Base-by-base conservation (phyloP, 2,888 invertebrate genomes). In the Limulus polyphemus region DNA sequence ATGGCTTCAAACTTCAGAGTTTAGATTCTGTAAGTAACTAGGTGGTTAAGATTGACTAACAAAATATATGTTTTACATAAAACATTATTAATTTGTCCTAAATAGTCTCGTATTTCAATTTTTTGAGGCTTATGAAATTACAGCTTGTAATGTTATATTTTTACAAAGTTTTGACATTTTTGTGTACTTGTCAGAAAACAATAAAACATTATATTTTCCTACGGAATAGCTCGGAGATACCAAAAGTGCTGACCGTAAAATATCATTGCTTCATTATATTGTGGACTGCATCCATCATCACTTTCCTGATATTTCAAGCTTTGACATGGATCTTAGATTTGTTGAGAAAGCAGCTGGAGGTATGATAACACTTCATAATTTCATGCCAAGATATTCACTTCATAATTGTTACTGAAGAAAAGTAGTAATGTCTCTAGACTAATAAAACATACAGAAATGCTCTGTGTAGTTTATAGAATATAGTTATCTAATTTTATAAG, bases 301-400 rank as follows among this genome's bases (percentile, higher is more conserved):
- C 75, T 94, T 97, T 77, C 88, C 91, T 0, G 91, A 97, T 69
- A 77, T 98, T 64, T 79, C 89, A 71, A 89, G 86, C 75, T 98
- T 98, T 72, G 91, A 94, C 72, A 83, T 88, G 0, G 97, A 99
- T 75, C 80, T 99, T 17, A 83, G 91, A 79, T 91, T 90, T 74
- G 89, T 95, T 56, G 98, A 98, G 74, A 97, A 97, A 79, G 98
- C 97, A 62, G 88, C 94, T n/a, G 85, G 88, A 77, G 90, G 91
- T 91, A 74, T 32, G 32, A 32, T 5, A 32, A 32, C 7, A 32
- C 32, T 32, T 32, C 32, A 32, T 32, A 32, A 32, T 32, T 32
- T 32, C 32, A 32, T 32, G 32, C 32, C 32, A 32, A 1, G 32
- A 32, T 32, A 32, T 7, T 7, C 7, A 32, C 32, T 32, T 32